Evolutionary conservation across 2,797 vertebrate genomes (phyloP), one percentile per base, ranked within the genome.

Genomic region (Pogoniulus pusillus): DNA sequence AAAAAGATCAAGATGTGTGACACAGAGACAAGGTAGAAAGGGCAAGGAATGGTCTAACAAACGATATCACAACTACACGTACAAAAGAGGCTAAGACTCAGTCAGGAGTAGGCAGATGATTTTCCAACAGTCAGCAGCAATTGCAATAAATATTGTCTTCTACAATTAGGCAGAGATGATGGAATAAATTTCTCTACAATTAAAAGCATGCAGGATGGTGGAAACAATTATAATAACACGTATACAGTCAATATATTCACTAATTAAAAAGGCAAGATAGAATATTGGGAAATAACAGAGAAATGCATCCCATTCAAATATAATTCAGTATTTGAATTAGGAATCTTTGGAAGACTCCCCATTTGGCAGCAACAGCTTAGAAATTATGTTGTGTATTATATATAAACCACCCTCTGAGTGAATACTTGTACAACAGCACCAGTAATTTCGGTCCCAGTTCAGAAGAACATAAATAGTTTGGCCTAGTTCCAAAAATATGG

Each of bases 181-280:
- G 45, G 78, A 85, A 88, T 93, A 92, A 87, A 95, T 94, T 86
- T 79, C 92, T 82, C 72, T 75, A 85, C 69, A 95, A 95, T 94
- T 95, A 93, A 91, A 96, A 89, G 69, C 78, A 85, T 70, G 78
- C 30, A 90, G 78, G 59, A 66, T 95, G 86, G 75, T 43, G 89
- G 60, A 79, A 12, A 26, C 35, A 91, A 90, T 94, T 95, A 92
- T 85, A 90, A 86, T 92, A 93, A 93, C 91, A 95, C 69, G 80
- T 82, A 93, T 93, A 89, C 73, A 92, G 91, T 95, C 90, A 89
- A 91, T 93, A 92, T 92, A 95, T 89, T 94, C 82, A 66, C 83
- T 95, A 95, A 95, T 95, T 95, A 96, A 95, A 95, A 92, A 75
- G 72, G 83, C 84, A 92, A 93, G 70, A 89, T 54, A 66, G 93